These are phyloP conservation scores for Nyctalus aviator DNA, from an alignment of 2,797 vertebrate species.

Conservation along the genomic window DNA sequence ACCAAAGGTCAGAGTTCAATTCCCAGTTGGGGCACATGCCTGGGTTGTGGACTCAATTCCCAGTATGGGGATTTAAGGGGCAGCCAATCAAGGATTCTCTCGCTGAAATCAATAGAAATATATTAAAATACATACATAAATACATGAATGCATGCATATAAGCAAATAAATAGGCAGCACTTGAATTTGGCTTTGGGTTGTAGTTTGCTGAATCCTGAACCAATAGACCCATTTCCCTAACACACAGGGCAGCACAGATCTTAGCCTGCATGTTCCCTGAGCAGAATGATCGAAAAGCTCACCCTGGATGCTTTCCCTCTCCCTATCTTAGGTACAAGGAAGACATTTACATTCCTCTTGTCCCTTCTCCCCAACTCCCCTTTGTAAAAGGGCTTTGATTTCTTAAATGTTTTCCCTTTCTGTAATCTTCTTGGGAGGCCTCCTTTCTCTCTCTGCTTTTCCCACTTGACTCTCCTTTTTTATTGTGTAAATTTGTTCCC, in stretches of 20 bases:
- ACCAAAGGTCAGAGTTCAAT: too few relatives aligned
- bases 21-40: too few relatives aligned
- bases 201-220: not conserved
- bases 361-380: not conserved
- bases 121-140: too few relatives aligned
- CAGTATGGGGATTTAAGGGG: too few relatives aligned
- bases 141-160: too few relatives aligned
- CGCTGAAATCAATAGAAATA: too few relatives aligned
- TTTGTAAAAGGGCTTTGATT: constrained; percentile 59
- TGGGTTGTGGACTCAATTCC: too few relatives aligned
- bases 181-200: not conserved
- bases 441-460: constrained; percentile 3
- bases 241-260: not conserved
- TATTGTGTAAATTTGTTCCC: constrained; percentile 52
- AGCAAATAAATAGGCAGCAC: not conserved
- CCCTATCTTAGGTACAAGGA: not conserved
- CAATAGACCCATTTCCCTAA: not conserved
- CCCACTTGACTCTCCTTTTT: not conserved
- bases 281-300: constrained; percentile 26
- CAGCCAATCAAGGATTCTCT: too few relatives aligned
- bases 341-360: not conserved
- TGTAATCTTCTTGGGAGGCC: not conserved
- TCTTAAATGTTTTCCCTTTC: constrained; percentile 57
- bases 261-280: not conserved
- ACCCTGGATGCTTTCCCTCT: constrained; percentile 17